Conservation (phyloP, 2,113 vertebrate genomes). For the Coturnix japonica region DNA sequence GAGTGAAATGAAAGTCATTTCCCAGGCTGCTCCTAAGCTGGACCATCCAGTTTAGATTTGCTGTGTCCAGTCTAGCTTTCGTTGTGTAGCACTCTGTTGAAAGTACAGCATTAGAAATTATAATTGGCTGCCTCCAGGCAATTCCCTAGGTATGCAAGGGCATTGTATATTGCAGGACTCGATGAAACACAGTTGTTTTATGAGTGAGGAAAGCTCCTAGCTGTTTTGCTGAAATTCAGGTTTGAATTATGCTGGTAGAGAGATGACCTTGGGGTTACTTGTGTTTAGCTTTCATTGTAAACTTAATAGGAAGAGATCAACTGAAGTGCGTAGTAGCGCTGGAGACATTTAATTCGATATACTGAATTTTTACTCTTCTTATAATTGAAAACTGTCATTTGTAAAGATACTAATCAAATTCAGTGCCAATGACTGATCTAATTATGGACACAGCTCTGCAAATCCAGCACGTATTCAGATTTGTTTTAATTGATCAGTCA, state of each 20-base stretch:
- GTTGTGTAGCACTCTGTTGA: background rate
- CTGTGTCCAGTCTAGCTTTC: background rate
- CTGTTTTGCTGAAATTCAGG: constrained; percentile 21
- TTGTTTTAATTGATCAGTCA: constrained; percentile 70
- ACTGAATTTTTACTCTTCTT: constrained; percentile 61
- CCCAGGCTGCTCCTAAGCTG: background rate
- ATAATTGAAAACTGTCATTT: constrained; percentile 67
- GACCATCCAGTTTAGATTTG: background rate
- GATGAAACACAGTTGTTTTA: background rate
- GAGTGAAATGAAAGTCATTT: background rate
- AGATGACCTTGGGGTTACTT: constrained; percentile 35
- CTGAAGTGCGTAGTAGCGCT: background rate
- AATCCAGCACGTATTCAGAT: constrained; percentile 38
- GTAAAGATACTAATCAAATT: constrained; percentile 65
- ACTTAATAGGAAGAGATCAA: constrained; percentile 54
- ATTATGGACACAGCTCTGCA: constrained; percentile 44
- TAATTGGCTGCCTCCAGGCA: constrained; percentile 19
- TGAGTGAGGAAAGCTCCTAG: background rate
- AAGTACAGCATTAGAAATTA: constrained; percentile 28
- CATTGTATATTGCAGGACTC: background rate
- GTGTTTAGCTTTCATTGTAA: constrained; percentile 57
- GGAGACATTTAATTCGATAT: constrained; percentile 54
- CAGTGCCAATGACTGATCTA: constrained; percentile 62
- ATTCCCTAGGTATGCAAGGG: background rate
- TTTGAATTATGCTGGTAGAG: constrained; percentile 2